These are phyloP conservation scores for Ginglymostoma cirratum DNA, from an alignment of 2,113 vertebrate species.

Conservation along the genomic window DNA sequence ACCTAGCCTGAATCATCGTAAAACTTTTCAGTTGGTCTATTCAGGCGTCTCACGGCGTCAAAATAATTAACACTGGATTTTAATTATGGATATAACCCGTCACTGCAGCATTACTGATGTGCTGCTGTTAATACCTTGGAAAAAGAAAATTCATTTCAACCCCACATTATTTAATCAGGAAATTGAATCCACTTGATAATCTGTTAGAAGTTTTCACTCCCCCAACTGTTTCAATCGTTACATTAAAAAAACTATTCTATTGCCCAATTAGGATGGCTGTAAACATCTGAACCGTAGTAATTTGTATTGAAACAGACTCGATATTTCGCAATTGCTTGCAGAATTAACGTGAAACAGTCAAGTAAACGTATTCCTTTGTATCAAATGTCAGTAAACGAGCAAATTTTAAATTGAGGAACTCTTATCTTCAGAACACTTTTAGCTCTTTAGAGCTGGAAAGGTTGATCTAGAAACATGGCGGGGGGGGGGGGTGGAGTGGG, in stretches of 20 bases:
- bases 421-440: not conserved
- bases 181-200: not conserved
- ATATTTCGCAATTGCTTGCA: not conserved
- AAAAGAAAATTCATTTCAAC: no score
- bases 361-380: not conserved
- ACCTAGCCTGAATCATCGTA: not conserved
- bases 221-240: not conserved
- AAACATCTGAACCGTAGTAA: not conserved
- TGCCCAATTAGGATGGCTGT: not conserved
- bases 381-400: not conserved
- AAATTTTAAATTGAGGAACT: not conserved
- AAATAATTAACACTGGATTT: not conserved
- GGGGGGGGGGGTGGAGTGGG: not conserved
- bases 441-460: not conserved
- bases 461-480: not conserved
- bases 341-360: not conserved
- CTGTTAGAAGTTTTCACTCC: not conserved
- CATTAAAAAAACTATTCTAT: not conserved
- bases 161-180: not conserved
- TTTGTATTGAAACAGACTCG: not conserved
- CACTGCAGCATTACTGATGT: not conserved
- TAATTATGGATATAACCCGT: not conserved
- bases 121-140: not conserved
- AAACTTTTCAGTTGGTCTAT: no score
- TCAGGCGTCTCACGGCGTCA: not conserved